phyloP scores from a whole-genome alignment of 1,140 invertebrate species.

The Leptinotarsa lineolata region DNA sequence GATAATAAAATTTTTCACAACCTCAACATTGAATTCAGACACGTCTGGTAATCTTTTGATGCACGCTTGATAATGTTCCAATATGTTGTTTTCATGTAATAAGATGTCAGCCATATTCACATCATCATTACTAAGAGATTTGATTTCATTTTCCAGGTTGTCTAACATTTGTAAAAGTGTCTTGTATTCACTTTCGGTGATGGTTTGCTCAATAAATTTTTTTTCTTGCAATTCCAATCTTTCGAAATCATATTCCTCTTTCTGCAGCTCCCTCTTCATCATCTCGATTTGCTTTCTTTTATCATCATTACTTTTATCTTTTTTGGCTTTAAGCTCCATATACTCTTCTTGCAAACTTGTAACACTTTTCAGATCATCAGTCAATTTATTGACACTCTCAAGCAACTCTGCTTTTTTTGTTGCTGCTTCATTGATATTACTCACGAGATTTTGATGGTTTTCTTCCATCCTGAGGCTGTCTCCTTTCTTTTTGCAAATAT shows the following conservation, averaged over 20 bases:
- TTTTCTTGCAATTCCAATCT: background rate
- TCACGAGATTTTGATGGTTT: background rate
- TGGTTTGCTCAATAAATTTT: background rate
- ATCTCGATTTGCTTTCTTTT: background rate
- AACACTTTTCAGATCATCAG: background rate
- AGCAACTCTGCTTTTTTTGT: background rate
- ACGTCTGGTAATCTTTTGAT: background rate
- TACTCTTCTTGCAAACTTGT: background rate
- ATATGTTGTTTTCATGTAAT: background rate
- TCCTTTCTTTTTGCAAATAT: background rate
- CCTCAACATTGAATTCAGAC: background rate
- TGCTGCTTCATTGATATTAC: background rate
- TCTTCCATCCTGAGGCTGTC: background rate
- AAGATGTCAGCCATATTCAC: background rate
- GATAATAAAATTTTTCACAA: background rate
- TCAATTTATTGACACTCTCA: background rate
- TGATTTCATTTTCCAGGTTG: background rate
- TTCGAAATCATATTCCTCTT: background rate
- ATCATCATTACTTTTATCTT: background rate
- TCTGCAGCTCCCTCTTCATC: background rate
- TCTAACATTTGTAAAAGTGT: background rate
- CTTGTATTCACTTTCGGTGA: background rate
- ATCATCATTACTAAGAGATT: background rate
- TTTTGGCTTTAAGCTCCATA: background rate
- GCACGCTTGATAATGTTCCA: background rate